Evolutionary conservation across 2,797 vertebrate species (phyloP), one percentile per base, ranked within the genome.

Genomic region (Prunella strophiata): DNA sequence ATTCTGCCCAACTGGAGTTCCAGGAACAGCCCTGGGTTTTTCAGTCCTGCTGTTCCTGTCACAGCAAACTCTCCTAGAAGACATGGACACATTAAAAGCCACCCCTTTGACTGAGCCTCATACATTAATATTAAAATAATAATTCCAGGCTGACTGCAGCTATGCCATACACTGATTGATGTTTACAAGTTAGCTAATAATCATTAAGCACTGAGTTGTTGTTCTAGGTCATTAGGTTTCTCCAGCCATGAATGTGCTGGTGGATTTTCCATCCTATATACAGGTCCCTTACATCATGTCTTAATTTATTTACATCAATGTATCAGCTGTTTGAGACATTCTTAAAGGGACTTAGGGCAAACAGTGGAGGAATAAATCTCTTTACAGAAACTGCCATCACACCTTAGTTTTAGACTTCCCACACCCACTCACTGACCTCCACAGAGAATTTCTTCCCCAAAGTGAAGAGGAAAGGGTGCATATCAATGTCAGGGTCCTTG

Each of bases 401-500:
- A 13, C 20, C 59, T 73, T 34, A 3, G 7, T 13, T 71, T 71
- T 50, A 34, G 36, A 12, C 59, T 76, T 70, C 10, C 27, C 85
- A 5, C 13, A 4, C 26, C 5, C 26, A n/a, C 16, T 36, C 48
- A 71, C 98, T 98, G 80, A 98, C 98, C 98, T 98, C 98, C 75
- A 98, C 96, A 2, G 98, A 97, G 4, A 98, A 96, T 70, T 97
- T 96, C 96, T 98, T 98, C 19, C 98, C 98, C 96, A 98, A 5
- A 61, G 98, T 97, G 47, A 98, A 98, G 84, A 98, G 95, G 85
- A 98, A 85, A 36, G 98, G 98, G 36, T 98, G 98, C 97, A 98
- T 98, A 78, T 97, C 98, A 43, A 98, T 96, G 45, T 98, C 98
- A 0, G 98, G 98, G 77, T 98, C 98, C 80, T 98, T 98, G 86